These are phyloP conservation scores for Cheirogaleus medius DNA, from an alignment of 2,113 vertebrate genomes.

Conservation along the genomic window DNA sequence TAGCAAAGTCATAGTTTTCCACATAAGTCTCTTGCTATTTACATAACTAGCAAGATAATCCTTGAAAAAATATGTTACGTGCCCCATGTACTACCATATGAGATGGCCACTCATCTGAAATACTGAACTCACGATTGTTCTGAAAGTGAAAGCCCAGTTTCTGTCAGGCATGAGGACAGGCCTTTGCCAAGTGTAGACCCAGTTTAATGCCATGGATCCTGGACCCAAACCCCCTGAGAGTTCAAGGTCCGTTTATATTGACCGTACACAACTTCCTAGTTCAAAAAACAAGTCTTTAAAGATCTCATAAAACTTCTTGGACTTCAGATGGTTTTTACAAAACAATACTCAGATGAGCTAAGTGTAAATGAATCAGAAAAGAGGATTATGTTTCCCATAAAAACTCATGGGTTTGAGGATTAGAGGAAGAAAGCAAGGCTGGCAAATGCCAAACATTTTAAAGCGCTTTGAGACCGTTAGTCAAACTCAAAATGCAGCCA, in stretches of 20 bases:
- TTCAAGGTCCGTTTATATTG: conserved; percentile 67
- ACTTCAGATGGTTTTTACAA: conserved; percentile 70
- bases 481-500: conserved; percentile 46
- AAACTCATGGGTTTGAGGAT: conserved; percentile 61
- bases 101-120: conserved; percentile 4
- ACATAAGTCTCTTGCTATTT: conserved; percentile 12
- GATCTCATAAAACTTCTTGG: conserved; percentile 74
- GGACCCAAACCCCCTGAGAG: not conserved
- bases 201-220: conserved; percentile 26
- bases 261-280: conserved; percentile 65
- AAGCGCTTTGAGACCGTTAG: conserved; percentile 69
- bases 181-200: conserved; percentile 49
- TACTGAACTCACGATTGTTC: conserved; percentile 1
- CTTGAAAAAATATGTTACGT: not conserved
- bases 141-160: conserved; percentile 59
- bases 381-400: conserved; percentile 72
- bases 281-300: conserved; percentile 63
- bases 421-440: conserved; percentile 62
- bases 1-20: not conserved
- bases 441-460: conserved; percentile 61
- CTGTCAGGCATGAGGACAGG: not conserved
- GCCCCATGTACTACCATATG: not conserved
- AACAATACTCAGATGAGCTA: conserved; percentile 81
- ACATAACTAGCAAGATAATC: conserved; percentile 2
- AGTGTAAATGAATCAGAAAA: conserved; percentile 82